Conservation (phyloP, 2,888 invertebrate species). For the Abscondita cerata region DNA sequence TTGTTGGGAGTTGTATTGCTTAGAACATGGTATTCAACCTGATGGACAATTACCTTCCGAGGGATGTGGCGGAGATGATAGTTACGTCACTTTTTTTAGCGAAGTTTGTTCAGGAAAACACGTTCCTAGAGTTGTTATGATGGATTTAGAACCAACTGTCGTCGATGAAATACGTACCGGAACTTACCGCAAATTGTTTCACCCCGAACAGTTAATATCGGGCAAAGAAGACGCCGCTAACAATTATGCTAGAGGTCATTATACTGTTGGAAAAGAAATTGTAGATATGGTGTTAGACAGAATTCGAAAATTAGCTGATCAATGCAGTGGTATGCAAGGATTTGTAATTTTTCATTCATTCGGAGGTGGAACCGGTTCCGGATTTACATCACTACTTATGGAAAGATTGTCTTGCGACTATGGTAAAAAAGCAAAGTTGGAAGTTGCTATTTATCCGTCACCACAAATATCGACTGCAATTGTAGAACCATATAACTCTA, state of each 20-base stretch:
- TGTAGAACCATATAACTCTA: conserved; percentile 67
- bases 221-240: conserved; percentile 89
- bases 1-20: too few relatives aligned
- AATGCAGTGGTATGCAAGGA: conserved; percentile 65
- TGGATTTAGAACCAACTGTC: conserved; percentile 3
- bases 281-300: conserved; percentile 73
- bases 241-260: conserved; percentile 58
- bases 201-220: conserved; percentile 81
- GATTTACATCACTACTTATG: conserved; percentile 83
- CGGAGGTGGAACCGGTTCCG: conserved; percentile 81
- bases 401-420: conserved; percentile 66
- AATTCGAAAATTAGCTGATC: conserved; percentile 70
- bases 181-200: conserved; percentile 73
- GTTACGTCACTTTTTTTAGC: not conserved
- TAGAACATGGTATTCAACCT: too few relatives aligned
- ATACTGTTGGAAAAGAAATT: conserved; percentile 69
- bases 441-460: conserved; percentile 70
- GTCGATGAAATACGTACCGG: conserved; percentile 53
- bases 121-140: conserved; percentile 2
- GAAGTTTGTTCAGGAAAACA: conserved; percentile 63
- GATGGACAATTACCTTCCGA: too few relatives aligned
- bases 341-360: conserved; percentile 67
- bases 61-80: too few relatives aligned
- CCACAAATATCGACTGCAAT: conserved; percentile 65
- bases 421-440: conserved; percentile 54